Conservation (phyloP, 2,113 vertebrate species). For the cattle (Bos taurus) region ARS-UCD2.0 NC_037333.1:19281501-19282000, state of each 20-base stretch:
- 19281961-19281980: background rate
- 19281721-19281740: background rate
- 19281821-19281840: background rate
- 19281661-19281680: background rate
- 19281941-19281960: background rate
- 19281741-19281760: too few relatives aligned
- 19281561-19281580: background rate
- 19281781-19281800: background rate
- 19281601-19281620: background rate
- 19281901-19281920: background rate
- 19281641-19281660: background rate
- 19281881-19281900: background rate
- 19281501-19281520: background rate
- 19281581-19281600: background rate
- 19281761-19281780: background rate
- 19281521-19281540: background rate
- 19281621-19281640: background rate
- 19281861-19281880: background rate
- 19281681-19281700: background rate
- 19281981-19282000: background rate
- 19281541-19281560: fast-evolving
- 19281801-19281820: background rate
- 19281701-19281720: background rate
- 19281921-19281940: background rate
- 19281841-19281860: background rate